Conservation (phyloP, 2,113 vertebrate species). For the Cygnus atratus region DNA sequence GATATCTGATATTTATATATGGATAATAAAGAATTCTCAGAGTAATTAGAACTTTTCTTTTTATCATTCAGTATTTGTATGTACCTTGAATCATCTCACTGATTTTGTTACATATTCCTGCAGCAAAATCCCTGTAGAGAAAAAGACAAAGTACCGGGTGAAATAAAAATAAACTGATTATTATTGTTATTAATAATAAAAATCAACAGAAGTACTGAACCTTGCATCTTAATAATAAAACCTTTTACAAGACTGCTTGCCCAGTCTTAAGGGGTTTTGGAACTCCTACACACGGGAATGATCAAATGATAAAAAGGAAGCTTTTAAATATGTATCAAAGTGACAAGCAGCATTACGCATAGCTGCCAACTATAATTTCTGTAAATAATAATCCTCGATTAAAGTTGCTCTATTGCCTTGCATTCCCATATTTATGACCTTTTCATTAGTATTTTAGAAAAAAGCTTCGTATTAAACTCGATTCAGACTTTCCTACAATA, state of each 20-base stretch:
- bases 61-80: neutral
- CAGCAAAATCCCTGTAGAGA: conserved; percentile 92
- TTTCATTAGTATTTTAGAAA: neutral
- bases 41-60: neutral
- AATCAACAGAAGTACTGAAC: neutral
- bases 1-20: neutral
- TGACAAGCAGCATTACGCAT: neutral
- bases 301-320: neutral
- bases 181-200: neutral
- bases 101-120: conserved; percentile 99
- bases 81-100: conserved; percentile 99
- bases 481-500: neutral
- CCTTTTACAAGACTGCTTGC: neutral
- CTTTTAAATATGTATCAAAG: neutral
- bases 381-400: neutral
- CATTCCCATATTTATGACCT: neutral
- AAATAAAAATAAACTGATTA: neutral
- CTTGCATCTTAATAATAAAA: neutral
- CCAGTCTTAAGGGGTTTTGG: neutral
- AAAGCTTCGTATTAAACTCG: neutral
- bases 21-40: neutral
- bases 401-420: neutral
- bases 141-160: neutral
- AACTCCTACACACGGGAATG: accelerated
- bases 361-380: neutral